Percentiles rank a stretch among this genome's conserved stretches.
These are phyloP conservation scores for Leptinotarsa rubiginosa DNA, from an alignment of 2,888 invertebrate genomes.

Conservation along the genomic window DNA sequence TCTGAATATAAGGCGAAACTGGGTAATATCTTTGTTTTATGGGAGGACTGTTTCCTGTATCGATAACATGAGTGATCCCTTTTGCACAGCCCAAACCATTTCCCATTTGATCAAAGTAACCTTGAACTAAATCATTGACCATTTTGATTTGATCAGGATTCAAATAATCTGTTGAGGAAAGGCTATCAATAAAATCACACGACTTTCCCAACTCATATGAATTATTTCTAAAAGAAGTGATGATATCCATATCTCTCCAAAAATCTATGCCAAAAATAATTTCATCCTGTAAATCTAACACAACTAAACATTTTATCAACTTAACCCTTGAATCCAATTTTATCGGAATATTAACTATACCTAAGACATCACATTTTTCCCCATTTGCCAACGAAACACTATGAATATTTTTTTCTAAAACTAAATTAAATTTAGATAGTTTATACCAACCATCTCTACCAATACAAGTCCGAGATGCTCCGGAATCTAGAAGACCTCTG, in stretches of 20 bases:
- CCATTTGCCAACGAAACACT: slow-evolving; percentile 28
- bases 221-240: slow-evolving; percentile 14
- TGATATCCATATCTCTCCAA: slow-evolving; percentile 25
- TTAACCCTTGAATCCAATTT: slow-evolving; percentile 25
- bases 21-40: no score
- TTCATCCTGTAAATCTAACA: slow-evolving; percentile 19
- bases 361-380: slow-evolving; percentile 29
- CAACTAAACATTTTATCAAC: slow-evolving; percentile 17
- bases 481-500: slow-evolving; percentile 32
- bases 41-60: no score
- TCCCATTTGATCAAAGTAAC: no score
- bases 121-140: no score
- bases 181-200: no score
- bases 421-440: slow-evolving; percentile 22
- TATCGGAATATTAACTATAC: slow-evolving; percentile 31
- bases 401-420: slow-evolving; percentile 12
- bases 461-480: slow-evolving; percentile 28
- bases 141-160: no score
- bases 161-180: no score
- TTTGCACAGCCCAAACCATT: no score
- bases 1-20: no score
- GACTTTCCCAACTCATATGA: slow-evolving; percentile 12
- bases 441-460: slow-evolving; percentile 31
- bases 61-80: no score
- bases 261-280: slow-evolving; percentile 39